Conservation (phyloP, 2,888 invertebrate genomes). For the Cistogaster globosa region DNA sequence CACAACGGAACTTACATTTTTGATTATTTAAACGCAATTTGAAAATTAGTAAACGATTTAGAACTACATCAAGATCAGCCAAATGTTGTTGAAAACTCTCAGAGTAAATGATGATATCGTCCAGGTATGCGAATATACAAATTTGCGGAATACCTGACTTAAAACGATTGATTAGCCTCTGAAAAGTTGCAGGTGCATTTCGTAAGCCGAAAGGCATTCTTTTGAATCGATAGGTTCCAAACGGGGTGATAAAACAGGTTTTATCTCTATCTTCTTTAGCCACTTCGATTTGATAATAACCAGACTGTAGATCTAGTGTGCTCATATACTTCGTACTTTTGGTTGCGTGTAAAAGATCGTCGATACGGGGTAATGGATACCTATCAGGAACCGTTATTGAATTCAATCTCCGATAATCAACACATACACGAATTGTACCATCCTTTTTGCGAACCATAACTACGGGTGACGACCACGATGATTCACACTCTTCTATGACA, state of each 20-base stretch:
- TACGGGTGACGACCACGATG: slow-evolving; percentile 79
- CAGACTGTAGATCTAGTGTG: slow-evolving; percentile 78
- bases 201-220: slow-evolving; percentile 63
- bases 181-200: slow-evolving; percentile 63
- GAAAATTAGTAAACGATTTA: slow-evolving; percentile 15
- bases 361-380: slow-evolving; percentile 81
- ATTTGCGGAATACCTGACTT: slow-evolving; percentile 61
- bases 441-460: slow-evolving; percentile 78
- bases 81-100: slow-evolving; percentile 41
- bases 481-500: slow-evolving; percentile 80
- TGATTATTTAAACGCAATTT: slow-evolving; percentile 29
- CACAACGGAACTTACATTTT: slow-evolving; percentile 42
- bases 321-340: slow-evolving; percentile 76
- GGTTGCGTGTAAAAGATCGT: slow-evolving; percentile 80
- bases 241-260: slow-evolving; percentile 63
- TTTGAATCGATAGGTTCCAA: slow-evolving; percentile 58
- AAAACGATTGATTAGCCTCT: slow-evolving; percentile 75
- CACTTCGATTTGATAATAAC: slow-evolving; percentile 67
- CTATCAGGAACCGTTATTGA: slow-evolving; percentile 74
- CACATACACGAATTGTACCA: slow-evolving; percentile 72
- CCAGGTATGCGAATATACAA: slow-evolving; percentile 42
- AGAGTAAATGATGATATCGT: slow-evolving; percentile 47
- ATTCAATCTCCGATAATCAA: slow-evolving; percentile 77
- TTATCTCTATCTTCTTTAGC: slow-evolving; percentile 62
- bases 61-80: background rate